A percentile compares a stretch with the other conserved stretches of the same genome.
phyloP scores from a whole-genome alignment of 1,140 invertebrate species.

The Aphidius ervi region DNA sequence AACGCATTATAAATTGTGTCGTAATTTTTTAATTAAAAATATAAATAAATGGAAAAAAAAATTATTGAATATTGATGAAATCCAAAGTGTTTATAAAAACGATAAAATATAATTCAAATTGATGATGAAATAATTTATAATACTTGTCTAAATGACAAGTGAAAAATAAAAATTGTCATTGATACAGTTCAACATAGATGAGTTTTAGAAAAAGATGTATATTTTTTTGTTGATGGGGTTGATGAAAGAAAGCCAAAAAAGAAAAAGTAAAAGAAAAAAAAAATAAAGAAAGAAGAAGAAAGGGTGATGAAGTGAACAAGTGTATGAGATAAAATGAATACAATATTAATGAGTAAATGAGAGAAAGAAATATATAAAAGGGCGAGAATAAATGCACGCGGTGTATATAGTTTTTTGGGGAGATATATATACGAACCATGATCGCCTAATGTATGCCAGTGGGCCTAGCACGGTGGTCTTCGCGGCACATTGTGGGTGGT shows the following conservation, averaged over 20 bases:
- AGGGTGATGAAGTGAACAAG: background rate
- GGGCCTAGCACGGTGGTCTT: constrained; percentile 52
- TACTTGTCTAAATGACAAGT: too few relatives aligned
- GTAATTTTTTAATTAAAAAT: too few relatives aligned
- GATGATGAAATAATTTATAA: too few relatives aligned
- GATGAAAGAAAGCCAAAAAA: background rate
- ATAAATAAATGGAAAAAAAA: too few relatives aligned
- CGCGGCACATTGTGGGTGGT: constrained; percentile 52
- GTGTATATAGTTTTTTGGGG: constrained; percentile 42
- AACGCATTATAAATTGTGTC: too few relatives aligned
- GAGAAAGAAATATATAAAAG: constrained; percentile 8
- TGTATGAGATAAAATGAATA: constrained; percentile 22
- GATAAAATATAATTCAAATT: too few relatives aligned
- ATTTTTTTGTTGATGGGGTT: too few relatives aligned
- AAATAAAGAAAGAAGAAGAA: background rate
- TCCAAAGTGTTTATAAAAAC: too few relatives aligned
- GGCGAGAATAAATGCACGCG: constrained; percentile 21
- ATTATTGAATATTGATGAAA: too few relatives aligned
- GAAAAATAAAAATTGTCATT: too few relatives aligned
- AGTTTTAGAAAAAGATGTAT: too few relatives aligned
- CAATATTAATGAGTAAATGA: constrained; percentile 19
- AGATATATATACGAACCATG: constrained; percentile 27
- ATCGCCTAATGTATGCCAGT: constrained; percentile 53
- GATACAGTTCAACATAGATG: too few relatives aligned
- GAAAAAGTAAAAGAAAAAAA: background rate